Evolutionary conservation across 2,888 invertebrate species (phyloP).

Genomic region (Melieria omissa): DNA sequence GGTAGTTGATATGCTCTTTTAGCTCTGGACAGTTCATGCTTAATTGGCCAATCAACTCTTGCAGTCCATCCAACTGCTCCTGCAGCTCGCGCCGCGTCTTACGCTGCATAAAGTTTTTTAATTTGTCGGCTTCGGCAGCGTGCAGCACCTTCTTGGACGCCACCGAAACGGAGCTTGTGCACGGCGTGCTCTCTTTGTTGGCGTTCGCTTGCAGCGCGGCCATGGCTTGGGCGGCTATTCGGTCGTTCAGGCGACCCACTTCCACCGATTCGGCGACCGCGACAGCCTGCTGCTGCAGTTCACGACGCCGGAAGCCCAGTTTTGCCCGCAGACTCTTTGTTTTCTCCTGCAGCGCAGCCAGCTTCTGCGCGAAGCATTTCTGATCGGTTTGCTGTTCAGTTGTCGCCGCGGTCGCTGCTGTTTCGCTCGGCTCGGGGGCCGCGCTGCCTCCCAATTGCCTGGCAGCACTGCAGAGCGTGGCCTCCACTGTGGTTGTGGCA

Average conservation of each 20-base stretch:
- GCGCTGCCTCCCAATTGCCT: neutral
- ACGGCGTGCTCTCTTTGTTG: constrained; percentile 3
- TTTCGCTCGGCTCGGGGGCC: neutral
- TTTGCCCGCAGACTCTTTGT: constrained; percentile 36
- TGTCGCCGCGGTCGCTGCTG: neutral
- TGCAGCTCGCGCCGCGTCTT: constrained; percentile 42
- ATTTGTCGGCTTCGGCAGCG: neutral
- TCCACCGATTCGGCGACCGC: constrained; percentile 7
- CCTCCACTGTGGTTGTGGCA: neutral
- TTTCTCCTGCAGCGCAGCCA: constrained; percentile 35
- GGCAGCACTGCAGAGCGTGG: neutral
- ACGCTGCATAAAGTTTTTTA: neutral
- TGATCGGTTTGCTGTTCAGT: neutral
- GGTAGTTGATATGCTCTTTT: constrained; percentile 38
- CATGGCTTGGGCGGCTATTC: constrained; percentile 21
- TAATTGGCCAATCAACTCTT: constrained; percentile 39
- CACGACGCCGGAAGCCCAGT: constrained; percentile 30
- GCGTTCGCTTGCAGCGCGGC: constrained; percentile 9
- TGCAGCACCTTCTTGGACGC: constrained; percentile 15
- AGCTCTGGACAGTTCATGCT: constrained; percentile 43
- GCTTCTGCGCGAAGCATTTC: constrained; percentile 13
- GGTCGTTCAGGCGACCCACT: constrained; percentile 31
- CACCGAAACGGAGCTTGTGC: constrained; percentile 9
- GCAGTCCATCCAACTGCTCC: constrained; percentile 48
- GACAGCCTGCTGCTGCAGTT: constrained; percentile 26